Conservation (phyloP, 2,888 invertebrate species). For the Gari tellinella region DNA sequence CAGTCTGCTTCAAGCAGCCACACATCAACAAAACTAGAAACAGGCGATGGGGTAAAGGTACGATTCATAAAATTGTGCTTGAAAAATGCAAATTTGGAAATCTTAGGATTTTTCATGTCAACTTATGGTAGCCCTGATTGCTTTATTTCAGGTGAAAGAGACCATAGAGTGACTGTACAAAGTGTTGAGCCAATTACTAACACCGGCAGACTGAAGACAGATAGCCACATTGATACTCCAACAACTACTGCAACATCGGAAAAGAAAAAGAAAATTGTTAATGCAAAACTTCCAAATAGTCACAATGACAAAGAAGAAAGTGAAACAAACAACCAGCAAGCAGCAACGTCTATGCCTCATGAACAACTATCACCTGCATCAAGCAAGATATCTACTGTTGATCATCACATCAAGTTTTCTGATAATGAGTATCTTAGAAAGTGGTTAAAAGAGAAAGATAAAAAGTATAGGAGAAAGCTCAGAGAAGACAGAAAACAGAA, state of each 20-base stretch:
- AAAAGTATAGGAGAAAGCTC: conserved; percentile 62
- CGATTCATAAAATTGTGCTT: too few relatives aligned
- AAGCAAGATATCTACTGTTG: conserved; percentile 19
- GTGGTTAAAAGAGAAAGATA: conserved; percentile 73
- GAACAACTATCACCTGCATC: too few relatives aligned
- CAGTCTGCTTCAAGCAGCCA: too few relatives aligned
- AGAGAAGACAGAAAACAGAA: conserved; percentile 68
- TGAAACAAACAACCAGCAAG: too few relatives aligned
- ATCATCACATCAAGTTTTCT: conserved; percentile 67
- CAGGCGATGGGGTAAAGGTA: too few relatives aligned
- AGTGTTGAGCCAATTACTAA: conserved; percentile 12
- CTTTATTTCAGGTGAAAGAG: too few relatives aligned
- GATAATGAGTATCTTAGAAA: conserved; percentile 62
- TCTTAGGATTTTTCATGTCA: too few relatives aligned
- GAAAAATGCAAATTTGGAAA: too few relatives aligned
- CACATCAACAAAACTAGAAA: too few relatives aligned
- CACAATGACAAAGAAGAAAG: conserved; percentile 24
- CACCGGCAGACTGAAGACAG: conserved; percentile 48
- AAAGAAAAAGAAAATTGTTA: conserved; percentile 56
- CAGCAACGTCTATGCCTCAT: too few relatives aligned
- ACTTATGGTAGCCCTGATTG: too few relatives aligned
- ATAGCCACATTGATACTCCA: conserved; percentile 42
- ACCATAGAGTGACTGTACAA: too few relatives aligned
- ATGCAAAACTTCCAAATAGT: conserved; percentile 30
- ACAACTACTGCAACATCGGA: conserved; percentile 24